These are phyloP conservation scores for Nesogale talazaci DNA, from an alignment of 2,113 vertebrate genomes.

Conservation along the genomic window DNA sequence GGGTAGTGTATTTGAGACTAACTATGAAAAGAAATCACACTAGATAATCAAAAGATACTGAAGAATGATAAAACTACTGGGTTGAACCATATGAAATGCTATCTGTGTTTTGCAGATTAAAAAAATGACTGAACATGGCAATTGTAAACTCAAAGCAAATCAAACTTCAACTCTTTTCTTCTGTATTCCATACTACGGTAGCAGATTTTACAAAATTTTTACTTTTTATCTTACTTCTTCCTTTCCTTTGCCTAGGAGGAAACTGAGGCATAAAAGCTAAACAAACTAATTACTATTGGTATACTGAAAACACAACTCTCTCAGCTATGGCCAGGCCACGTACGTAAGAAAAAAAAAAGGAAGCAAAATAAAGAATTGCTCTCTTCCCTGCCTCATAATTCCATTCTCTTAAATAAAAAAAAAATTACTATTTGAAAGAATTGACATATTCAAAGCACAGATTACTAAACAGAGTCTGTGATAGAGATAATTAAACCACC, in stretches of 20 bases:
- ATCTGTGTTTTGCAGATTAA: background rate
- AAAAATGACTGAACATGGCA: background rate
- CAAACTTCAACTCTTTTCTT: conserved; percentile 21
- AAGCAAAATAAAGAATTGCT: conserved; percentile 36
- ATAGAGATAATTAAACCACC: conserved; percentile 24
- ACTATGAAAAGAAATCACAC: conserved; percentile 28
- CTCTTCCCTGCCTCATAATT: conserved; percentile 4
- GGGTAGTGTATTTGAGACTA: background rate
- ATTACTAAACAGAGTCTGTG: conserved; percentile 46
- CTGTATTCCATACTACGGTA: background rate
- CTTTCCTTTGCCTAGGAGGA: conserved; percentile 30
- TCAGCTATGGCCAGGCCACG: background rate
- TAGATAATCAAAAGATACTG: conserved; percentile 11
- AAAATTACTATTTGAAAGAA: conserved; percentile 42
- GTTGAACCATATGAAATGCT: background rate
- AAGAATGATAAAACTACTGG: conserved; percentile 26
- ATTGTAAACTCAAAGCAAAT: background rate
- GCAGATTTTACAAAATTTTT: background rate
- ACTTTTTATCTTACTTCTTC: conserved; percentile 13
- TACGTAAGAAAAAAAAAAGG: background rate
- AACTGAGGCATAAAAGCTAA: background rate
- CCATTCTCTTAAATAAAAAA: conserved; percentile 33
- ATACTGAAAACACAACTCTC: conserved; percentile 6
- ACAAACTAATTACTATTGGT: background rate
- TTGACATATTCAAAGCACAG: background rate